These are phyloP conservation scores for Brachyrhaphis roseni DNA, from an alignment of 2,797 vertebrate genomes.

Conservation along the genomic window DNA sequence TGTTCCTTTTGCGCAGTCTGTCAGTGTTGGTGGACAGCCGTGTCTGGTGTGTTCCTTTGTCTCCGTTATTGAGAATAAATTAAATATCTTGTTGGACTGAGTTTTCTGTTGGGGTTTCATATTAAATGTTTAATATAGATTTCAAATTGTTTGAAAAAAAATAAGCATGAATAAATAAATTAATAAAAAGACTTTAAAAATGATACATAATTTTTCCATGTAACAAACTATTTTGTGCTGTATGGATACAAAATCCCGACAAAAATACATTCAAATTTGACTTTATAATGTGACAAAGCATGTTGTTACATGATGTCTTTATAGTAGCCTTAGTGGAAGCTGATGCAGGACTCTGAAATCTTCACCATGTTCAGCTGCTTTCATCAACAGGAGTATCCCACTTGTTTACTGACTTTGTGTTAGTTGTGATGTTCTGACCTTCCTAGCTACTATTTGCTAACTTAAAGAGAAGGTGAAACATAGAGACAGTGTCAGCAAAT, in stretches of 20 bases:
- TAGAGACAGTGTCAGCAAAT: constrained; percentile 19
- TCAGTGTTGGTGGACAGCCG: too few relatives aligned
- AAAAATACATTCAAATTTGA: neutral
- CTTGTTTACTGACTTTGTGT: constrained; percentile 22
- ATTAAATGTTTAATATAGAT: neutral
- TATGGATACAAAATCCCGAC: neutral
- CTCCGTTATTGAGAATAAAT: neutral
- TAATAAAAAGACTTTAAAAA: neutral
- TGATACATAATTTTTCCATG: neutral
- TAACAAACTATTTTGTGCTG: neutral
- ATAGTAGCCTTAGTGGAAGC: constrained; percentile 17
- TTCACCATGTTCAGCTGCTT: constrained; percentile 32
- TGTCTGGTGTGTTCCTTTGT: neutral
- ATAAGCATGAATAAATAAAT: neutral
- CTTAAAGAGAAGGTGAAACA: constrained; percentile 23
- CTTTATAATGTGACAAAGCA: neutral
- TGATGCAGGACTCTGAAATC: constrained; percentile 20
- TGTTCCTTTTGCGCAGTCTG: neutral
- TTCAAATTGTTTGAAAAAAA: neutral
- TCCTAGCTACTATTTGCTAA: constrained; percentile 4
- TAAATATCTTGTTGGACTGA: neutral
- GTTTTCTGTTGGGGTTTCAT: neutral
- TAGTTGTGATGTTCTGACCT: constrained; percentile 34
- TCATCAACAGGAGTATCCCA: constrained; percentile 40
- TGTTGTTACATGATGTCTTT: neutral